Percentiles rank a stretch among this genome's conserved stretches.
Evolutionary conservation across 2,113 vertebrate genomes (phyloP).

Genomic region (Neolamprologus ventralis): DNA sequence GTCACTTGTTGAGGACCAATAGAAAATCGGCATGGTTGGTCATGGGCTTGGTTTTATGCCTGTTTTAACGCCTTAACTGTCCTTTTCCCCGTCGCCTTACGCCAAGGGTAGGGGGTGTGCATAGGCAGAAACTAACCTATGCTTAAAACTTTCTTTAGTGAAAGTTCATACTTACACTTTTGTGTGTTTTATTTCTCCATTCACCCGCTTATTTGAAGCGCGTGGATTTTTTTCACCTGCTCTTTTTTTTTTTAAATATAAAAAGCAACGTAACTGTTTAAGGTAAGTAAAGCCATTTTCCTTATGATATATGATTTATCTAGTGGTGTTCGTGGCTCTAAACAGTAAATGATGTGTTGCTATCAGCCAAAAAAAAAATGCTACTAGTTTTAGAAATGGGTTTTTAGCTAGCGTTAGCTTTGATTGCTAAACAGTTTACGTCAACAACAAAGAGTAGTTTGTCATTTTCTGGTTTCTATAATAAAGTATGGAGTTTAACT

Average conservation of each 20-base stretch:
- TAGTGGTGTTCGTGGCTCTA: rapidly evolving
- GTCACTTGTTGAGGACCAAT: slow-evolving; percentile 36
- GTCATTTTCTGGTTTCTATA: not conserved
- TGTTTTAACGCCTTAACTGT: slow-evolving; percentile 14
- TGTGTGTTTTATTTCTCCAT: slow-evolving; percentile 9
- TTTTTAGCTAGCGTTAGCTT: slow-evolving; percentile 6
- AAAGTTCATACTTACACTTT: slow-evolving; percentile 54
- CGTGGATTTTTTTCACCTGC: not conserved
- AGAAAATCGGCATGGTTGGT: not conserved
- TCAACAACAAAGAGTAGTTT: not conserved
- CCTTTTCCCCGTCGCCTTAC: slow-evolving; percentile 55
- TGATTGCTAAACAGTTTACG: not conserved
- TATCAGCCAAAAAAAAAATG: not conserved
- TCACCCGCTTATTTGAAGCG: not conserved
- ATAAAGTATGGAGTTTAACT: rapidly evolving
- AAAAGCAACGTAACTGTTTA: slow-evolving; percentile 5
- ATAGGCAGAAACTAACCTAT: slow-evolving; percentile 33
- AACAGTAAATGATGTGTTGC: not conserved
- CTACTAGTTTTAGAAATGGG: not conserved
- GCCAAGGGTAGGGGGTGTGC: slow-evolving; percentile 77
- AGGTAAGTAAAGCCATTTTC: slow-evolving; percentile 35
- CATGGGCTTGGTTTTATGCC: slow-evolving; percentile 25
- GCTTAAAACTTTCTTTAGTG: slow-evolving; percentile 66
- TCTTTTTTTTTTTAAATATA: not conserved
- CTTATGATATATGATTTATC: not conserved